Evolutionary conservation across 2,113 vertebrate genomes (phyloP).

Genomic region (human): GRCh38 chr14:26176001-26176500

Average conservation of each 20-base stretch:
- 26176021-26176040: conserved; percentile 20
- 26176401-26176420: conserved; percentile 51
- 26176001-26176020: conserved; percentile 68
- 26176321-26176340: conserved; percentile 70
- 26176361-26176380: conserved; percentile 51
- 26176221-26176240: conserved; percentile 57
- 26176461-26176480: not conserved
- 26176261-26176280: conserved; percentile 63
- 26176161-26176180: conserved; percentile 57
- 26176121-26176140: conserved; percentile 50
- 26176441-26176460: conserved; percentile 47
- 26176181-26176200: conserved; percentile 74
- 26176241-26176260: conserved; percentile 61
- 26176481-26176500: not conserved
- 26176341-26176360: conserved; percentile 73
- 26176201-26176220: conserved; percentile 69
- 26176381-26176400: conserved; percentile 64
- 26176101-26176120: conserved; percentile 42
- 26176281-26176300: conserved; percentile 54
- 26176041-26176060: conserved; percentile 64
- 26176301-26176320: conserved; percentile 74
- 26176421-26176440: conserved; percentile 50
- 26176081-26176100: conserved; percentile 51
- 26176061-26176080: conserved; percentile 54
- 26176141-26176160: conserved; percentile 34